A percentile compares a stretch with the other conserved stretches of the same genome.
These are phyloP conservation scores for Chrysolina haemoptera DNA, from an alignment of 2,888 invertebrate species.

Conservation along the genomic window DNA sequence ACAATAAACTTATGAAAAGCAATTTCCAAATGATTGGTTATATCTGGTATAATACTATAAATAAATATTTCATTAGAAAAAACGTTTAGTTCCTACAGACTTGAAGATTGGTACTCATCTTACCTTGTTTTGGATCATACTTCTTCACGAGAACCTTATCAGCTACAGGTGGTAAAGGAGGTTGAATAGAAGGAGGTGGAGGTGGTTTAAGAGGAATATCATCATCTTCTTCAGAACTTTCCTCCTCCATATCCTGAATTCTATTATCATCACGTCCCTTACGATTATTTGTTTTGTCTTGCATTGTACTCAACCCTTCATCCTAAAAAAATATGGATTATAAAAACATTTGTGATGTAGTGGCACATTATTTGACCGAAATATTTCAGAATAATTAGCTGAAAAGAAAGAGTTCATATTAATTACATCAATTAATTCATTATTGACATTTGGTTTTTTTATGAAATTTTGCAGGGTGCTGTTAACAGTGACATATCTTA, in stretches of 20 bases:
- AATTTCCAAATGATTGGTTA: too few species aligned
- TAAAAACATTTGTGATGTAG: neutral
- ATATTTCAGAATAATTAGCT: too few species aligned
- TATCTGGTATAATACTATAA: too few species aligned
- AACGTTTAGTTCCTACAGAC: too few species aligned
- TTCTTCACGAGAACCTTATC: constrained; percentile 97
- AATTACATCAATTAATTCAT: too few species aligned
- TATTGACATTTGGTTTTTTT: too few species aligned
- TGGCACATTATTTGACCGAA: too few species aligned
- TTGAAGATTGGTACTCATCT: constrained; percentile 48
- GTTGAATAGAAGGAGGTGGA: constrained; percentile 70
- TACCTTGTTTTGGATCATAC: constrained; percentile 94
- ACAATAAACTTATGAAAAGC: too few species aligned
- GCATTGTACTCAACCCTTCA: constrained; percentile 78
- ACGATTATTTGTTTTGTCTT: constrained; percentile 73
- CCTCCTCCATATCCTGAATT: constrained; percentile 95
- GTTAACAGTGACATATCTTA: too few species aligned
- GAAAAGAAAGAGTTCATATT: too few species aligned
- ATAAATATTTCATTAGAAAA: too few species aligned
- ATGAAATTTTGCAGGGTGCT: too few species aligned
- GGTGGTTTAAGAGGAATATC: constrained; percentile 64
- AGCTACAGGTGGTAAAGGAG: constrained; percentile 86
- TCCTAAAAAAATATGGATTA: constrained; percentile 58
- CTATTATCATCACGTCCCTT: constrained; percentile 72
- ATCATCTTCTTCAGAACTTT: constrained; percentile 82